These are phyloP conservation scores for Eretmocerus hayati DNA, from an alignment of 2,888 invertebrate species.

Conservation along the genomic window DNA sequence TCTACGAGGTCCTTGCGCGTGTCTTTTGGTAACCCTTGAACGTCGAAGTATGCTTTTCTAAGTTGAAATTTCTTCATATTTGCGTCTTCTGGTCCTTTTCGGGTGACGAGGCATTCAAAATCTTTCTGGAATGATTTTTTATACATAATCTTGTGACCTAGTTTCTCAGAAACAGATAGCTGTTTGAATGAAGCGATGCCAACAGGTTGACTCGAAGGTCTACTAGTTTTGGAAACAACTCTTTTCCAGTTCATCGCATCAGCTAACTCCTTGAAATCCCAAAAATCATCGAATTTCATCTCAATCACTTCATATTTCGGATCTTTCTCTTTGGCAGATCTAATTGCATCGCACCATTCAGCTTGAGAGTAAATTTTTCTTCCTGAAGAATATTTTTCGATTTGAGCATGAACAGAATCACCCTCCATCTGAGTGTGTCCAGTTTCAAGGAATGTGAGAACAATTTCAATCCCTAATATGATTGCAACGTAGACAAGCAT, in stretches of 20 bases:
- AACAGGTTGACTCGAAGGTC: background rate
- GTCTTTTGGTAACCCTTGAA: too few relatives aligned
- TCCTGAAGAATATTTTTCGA: slow-evolving; percentile 18
- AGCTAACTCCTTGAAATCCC: too few relatives aligned
- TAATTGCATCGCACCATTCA: slow-evolving; percentile 11
- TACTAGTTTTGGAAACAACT: background rate
- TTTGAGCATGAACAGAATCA: slow-evolving; percentile 27
- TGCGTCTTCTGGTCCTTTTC: too few relatives aligned
- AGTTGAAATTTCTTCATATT: too few relatives aligned
- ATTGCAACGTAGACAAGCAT: slow-evolving; percentile 23
- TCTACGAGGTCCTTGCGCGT: too few relatives aligned
- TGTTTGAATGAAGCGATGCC: slow-evolving; percentile 4
- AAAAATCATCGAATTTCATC: slow-evolving; percentile 8
- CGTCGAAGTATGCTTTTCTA: too few relatives aligned
- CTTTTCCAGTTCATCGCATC: slow-evolving; percentile 12
- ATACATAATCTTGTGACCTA: background rate
- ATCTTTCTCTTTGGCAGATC: slow-evolving; percentile 5
- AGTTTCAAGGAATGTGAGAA: slow-evolving; percentile 25
- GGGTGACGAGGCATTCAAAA: slow-evolving; percentile 1
- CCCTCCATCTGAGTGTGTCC: slow-evolving; percentile 30
- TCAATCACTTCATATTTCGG: slow-evolving; percentile 9
- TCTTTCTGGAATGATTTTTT: slow-evolving; percentile 3
- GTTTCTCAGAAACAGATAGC: background rate
- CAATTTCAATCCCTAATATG: slow-evolving; percentile 25
- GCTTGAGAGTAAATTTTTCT: slow-evolving; percentile 14